A percentile compares a stretch with the other conserved stretches of the same genome.
Evolutionary conservation across 2,888 invertebrate genomes (phyloP).

Genomic region (Cephus rjabovi): DNA sequence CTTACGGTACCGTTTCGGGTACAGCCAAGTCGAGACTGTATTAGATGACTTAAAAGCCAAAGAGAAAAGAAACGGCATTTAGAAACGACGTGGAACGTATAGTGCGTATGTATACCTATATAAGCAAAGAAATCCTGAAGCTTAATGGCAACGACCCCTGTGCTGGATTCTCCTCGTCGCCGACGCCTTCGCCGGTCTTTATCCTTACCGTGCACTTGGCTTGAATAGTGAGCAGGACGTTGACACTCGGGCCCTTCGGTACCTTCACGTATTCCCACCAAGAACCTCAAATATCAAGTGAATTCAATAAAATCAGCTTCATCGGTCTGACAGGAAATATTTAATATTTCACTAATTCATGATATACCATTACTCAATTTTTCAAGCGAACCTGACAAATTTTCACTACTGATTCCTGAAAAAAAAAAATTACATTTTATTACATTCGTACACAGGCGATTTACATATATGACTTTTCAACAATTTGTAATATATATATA

Average conservation of each 20-base stretch:
- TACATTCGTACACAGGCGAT: too few species aligned
- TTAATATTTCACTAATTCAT: background rate
- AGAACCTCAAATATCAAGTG: background rate
- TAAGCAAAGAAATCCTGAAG: slow-evolving; percentile 26
- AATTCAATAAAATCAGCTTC: background rate
- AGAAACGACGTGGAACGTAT: background rate
- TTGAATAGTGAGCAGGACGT: slow-evolving; percentile 63
- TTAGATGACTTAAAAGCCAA: slow-evolving; percentile 8
- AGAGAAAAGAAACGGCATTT: slow-evolving; percentile 29
- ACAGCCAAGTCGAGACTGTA: background rate
- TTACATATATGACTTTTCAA: too few species aligned
- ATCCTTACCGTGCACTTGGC: slow-evolving; percentile 50
- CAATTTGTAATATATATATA: too few species aligned
- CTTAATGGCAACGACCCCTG: slow-evolving; percentile 58
- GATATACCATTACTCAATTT: background rate
- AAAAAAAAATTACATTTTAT: too few species aligned
- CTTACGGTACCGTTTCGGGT: background rate
- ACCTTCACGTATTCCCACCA: background rate
- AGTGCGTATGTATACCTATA: too few species aligned
- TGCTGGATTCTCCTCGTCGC: slow-evolving; percentile 23
- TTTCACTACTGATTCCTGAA: too few species aligned
- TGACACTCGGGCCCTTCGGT: slow-evolving; percentile 46
- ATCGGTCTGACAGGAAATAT: background rate
- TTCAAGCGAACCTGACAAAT: too few species aligned
- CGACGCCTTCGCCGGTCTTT: slow-evolving; percentile 44